Conservation (phyloP, 2,113 vertebrate species). For the pig (Sus scrofa) region T2T-Sscrofa CM000824.6:161914501-161915000, state of each 20-base stretch:
- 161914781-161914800: constrained; percentile 31
- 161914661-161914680: too few relatives aligned
- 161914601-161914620: too few relatives aligned
- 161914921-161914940: neutral
- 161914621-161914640: too few relatives aligned
- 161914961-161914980: neutral
- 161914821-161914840: neutral
- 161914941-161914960: neutral
- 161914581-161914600: too few relatives aligned
- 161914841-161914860: neutral
- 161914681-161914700: too few relatives aligned
- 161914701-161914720: too few relatives aligned
- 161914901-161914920: neutral
- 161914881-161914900: neutral
- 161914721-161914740: neutral
- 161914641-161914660: too few relatives aligned
- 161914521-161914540: too few relatives aligned
- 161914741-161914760: neutral
- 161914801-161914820: constrained; percentile 13
- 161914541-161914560: too few relatives aligned
- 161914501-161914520: too few relatives aligned
- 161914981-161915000: accelerated
- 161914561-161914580: too few relatives aligned
- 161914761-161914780: neutral
- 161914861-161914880: neutral